Percentiles rank a stretch among this genome's conserved stretches.
Evolutionary conservation across 2,797 vertebrate genomes (phyloP).

Genomic region (Micropoecilia bifurca): DNA sequence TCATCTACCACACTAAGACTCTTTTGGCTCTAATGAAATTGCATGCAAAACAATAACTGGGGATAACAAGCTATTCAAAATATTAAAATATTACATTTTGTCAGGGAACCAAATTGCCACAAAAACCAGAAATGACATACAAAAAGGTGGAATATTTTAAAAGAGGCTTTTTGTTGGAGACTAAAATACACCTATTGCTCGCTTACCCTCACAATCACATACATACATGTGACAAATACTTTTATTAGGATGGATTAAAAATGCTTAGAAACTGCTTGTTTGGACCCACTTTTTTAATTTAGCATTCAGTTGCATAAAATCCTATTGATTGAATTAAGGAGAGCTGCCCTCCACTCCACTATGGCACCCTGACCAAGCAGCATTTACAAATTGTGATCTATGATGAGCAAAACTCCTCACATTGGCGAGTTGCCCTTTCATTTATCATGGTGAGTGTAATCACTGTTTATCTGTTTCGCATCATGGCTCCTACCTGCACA

Average conservation of each 20-base stretch:
- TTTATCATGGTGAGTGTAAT: slow-evolving; percentile 75
- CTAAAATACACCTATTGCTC: background rate
- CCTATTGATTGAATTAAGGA: slow-evolving; percentile 69
- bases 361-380: slow-evolving; percentile 59
- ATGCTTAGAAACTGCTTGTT: slow-evolving; percentile 19
- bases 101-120: background rate
- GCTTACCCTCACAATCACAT: background rate
- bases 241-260: slow-evolving; percentile 19
- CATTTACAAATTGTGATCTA: slow-evolving; percentile 79
- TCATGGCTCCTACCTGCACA: slow-evolving; percentile 70
- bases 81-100: background rate
- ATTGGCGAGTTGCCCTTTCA: slow-evolving; percentile 70
- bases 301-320: slow-evolving; percentile 63
- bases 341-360: slow-evolving; percentile 46
- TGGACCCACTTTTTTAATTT: slow-evolving; percentile 50
- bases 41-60: background rate
- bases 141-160: background rate
- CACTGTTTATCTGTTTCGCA: slow-evolving; percentile 79
- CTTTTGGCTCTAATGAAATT: background rate
- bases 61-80: background rate
- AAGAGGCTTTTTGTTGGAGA: background rate
- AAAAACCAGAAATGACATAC: background rate
- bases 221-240: slow-evolving; percentile 1
- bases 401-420: slow-evolving; percentile 73
- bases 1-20: background rate